These are phyloP conservation scores for Drosophila bifasciata DNA, from an alignment of 1,140 invertebrate genomes.

Conservation along the genomic window DNA sequence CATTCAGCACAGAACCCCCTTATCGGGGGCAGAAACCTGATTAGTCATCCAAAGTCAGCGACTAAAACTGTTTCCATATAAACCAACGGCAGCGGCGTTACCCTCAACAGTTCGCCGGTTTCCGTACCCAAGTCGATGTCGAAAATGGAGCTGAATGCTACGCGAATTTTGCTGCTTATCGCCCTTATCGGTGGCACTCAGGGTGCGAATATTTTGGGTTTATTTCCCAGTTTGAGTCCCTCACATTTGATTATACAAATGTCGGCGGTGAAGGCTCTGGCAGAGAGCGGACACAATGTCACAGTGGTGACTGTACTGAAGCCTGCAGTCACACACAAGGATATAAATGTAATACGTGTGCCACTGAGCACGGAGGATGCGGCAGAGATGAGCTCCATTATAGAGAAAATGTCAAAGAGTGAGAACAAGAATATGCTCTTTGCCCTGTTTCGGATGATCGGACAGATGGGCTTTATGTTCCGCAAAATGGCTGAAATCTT, in stretches of 20 bases:
- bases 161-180: background rate
- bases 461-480: constrained; percentile 28
- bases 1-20: background rate
- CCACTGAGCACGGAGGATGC: constrained; percentile 16
- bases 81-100: background rate
- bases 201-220: constrained; percentile 58
- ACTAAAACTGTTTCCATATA: background rate
- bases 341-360: constrained; percentile 44
- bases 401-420: constrained; percentile 17
- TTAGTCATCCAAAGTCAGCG: background rate
- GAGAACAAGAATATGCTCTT: constrained; percentile 29
- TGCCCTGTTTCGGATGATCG: constrained; percentile 20
- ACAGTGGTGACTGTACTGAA: constrained; percentile 59
- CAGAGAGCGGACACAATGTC: constrained; percentile 69
- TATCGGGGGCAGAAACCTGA: background rate
- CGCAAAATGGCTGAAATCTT: constrained; percentile 31
- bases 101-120: too few species aligned
- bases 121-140: too few species aligned
- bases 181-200: constrained; percentile 13
- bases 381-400: background rate
- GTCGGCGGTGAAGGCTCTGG: constrained; percentile 55
- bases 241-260: constrained; percentile 71
- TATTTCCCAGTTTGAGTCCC: constrained; percentile 53
- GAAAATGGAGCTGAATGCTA: too few species aligned
- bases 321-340: constrained; percentile 50